These are phyloP conservation scores for Hemiscyllium ocellatum DNA, from an alignment of 2,113 vertebrate genomes.

Conservation along the genomic window DNA sequence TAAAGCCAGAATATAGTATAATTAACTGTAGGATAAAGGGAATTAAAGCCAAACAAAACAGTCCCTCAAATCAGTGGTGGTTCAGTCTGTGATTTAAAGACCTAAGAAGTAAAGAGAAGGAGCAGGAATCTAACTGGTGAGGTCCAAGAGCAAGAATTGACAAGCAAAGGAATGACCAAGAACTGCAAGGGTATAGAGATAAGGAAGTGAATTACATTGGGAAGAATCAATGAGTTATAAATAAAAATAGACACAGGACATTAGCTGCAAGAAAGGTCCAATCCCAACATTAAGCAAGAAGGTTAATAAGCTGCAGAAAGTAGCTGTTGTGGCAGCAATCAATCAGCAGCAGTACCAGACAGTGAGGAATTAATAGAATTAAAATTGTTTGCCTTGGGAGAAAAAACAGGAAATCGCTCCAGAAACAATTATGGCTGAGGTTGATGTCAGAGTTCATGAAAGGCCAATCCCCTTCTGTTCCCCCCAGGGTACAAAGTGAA, in stretches of 20 bases:
- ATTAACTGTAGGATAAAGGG: no score
- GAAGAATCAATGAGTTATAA: background rate
- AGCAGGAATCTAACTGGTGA: background rate
- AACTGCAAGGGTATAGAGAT: background rate
- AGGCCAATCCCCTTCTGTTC: background rate
- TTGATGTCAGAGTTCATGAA: background rate
- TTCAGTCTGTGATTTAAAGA: background rate
- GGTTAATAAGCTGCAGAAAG: background rate
- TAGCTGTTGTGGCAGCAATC: background rate
- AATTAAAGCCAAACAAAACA: background rate
- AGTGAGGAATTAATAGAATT: background rate
- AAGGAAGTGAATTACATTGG: background rate
- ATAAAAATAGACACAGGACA: conserved; percentile 5
- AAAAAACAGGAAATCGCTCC: background rate
- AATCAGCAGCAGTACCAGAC: background rate
- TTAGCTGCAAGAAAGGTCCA: background rate
- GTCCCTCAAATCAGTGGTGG: background rate
- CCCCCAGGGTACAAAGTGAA: background rate
- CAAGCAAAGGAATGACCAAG: background rate
- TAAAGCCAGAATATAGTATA: background rate
- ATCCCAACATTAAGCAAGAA: background rate
- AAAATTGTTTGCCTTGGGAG: background rate
- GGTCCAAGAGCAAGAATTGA: background rate
- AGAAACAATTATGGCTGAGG: background rate
- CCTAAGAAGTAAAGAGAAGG: background rate